Percentiles rank a stretch among this genome's conserved stretches.
Evolutionary conservation across 2,888 invertebrate genomes (phyloP).

Genomic region (Chalcosyrphus nemorum): DNA sequence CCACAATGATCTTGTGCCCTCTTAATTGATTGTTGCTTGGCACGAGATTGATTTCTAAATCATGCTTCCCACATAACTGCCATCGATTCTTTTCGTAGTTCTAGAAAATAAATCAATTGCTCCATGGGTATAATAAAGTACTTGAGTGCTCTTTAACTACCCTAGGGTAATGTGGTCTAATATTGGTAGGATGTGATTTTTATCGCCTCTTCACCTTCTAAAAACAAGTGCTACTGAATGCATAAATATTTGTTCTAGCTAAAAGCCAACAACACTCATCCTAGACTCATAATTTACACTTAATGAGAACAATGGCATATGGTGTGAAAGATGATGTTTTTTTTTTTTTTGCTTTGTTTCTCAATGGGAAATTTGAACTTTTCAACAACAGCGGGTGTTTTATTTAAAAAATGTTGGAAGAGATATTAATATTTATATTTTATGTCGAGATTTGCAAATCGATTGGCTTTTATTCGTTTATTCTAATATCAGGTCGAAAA

Average conservation of each 20-base stretch:
- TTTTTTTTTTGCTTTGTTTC: background rate
- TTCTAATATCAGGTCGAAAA: too few species aligned
- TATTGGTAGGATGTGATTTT: conserved; percentile 25
- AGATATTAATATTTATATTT: too few species aligned
- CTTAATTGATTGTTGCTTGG: background rate
- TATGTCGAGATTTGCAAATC: too few species aligned
- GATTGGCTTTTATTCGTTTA: too few species aligned
- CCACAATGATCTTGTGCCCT: background rate
- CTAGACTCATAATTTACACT: conserved; percentile 25
- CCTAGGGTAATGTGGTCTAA: conserved; percentile 21
- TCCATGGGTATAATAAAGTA: background rate
- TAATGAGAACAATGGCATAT: conserved; percentile 59
- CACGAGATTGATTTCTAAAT: background rate
- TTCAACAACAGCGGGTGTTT: background rate
- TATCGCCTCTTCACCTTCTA: conserved; percentile 2
- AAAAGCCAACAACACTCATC: conserved; percentile 7
- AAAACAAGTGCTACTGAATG: conserved; percentile 18
- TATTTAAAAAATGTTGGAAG: too few species aligned
- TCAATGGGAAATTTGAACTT: conserved; percentile 13
- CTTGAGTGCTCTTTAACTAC: background rate
- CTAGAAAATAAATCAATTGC: background rate
- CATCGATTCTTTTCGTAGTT: conserved; percentile 8
- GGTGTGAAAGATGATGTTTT: conserved; percentile 31
- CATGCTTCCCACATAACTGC: background rate
- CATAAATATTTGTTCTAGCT: conserved; percentile 47